Evolutionary conservation across 1,140 invertebrate genomes (phyloP).

Genomic region (Drosophila lini): DNA sequence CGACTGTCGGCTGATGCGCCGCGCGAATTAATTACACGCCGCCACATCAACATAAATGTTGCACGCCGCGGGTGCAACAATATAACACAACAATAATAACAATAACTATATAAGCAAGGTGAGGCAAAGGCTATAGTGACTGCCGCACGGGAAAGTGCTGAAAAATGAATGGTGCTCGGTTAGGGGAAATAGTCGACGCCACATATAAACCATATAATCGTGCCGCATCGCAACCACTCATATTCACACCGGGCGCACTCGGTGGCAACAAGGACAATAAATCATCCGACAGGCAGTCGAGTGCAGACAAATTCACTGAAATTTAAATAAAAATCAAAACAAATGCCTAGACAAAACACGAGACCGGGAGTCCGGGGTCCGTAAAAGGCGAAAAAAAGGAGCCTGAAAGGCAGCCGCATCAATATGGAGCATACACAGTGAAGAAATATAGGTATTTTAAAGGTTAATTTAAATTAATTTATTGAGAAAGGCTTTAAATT

Average conservation of each 20-base stretch:
- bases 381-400: slow-evolving; percentile 57
- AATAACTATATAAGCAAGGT: slow-evolving; percentile 15
- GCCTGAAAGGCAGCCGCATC: slow-evolving; percentile 69
- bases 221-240: slow-evolving; percentile 68
- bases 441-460: neutral
- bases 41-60: slow-evolving; percentile 68
- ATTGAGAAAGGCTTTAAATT: neutral
- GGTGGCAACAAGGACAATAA: slow-evolving; percentile 73
- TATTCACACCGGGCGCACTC: slow-evolving; percentile 72
- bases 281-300: slow-evolving; percentile 67
- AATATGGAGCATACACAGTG: slow-evolving; percentile 63
- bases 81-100: slow-evolving; percentile 32
- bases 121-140: neutral
- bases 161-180: slow-evolving; percentile 17
- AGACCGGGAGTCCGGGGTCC: slow-evolving; percentile 22
- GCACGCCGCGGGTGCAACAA: slow-evolving; percentile 66
- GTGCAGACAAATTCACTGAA: slow-evolving; percentile 78
- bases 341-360: slow-evolving; percentile 70
- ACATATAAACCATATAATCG: slow-evolving; percentile 62
- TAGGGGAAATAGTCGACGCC: slow-evolving; percentile 24
- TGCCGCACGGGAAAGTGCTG: slow-evolving; percentile 6
- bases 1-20: slow-evolving; percentile 58
- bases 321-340: slow-evolving; percentile 76
- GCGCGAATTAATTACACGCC: slow-evolving; percentile 67
- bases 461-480: too few species aligned